Evolutionary conservation across 2,797 vertebrate genomes (phyloP).

Genomic region (Pogonophryne albipinna): DNA sequence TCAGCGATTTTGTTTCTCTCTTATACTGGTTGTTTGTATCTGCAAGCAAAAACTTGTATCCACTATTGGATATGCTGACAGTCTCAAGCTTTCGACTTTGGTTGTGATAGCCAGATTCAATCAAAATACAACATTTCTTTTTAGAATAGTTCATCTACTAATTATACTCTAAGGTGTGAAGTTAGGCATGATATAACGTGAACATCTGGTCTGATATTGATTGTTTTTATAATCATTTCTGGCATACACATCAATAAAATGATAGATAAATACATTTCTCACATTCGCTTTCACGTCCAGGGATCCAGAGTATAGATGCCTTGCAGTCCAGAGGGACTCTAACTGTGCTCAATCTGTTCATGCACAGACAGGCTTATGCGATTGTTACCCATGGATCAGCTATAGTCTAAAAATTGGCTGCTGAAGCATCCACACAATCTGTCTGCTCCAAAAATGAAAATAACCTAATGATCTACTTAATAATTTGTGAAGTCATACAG

Average conservation of each 20-base stretch:
- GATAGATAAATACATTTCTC: conserved; percentile 24
- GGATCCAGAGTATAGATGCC: conserved; percentile 14
- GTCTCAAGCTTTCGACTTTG: conserved; percentile 4
- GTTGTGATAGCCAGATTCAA: not conserved
- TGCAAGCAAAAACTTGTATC: not conserved
- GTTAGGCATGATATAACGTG: not conserved
- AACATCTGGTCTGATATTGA: conserved; percentile 1
- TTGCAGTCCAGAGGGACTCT: conserved; percentile 11
- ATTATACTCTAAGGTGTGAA: not conserved
- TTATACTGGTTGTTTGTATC: not conserved
- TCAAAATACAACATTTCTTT: not conserved
- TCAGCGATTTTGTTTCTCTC: not conserved
- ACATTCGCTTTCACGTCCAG: conserved; percentile 12
- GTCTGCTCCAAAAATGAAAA: conserved; percentile 47
- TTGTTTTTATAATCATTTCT: conserved; percentile 1
- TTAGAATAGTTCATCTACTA: not conserved
- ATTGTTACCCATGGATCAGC: conserved; percentile 44
- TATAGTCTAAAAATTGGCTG: conserved; percentile 49
- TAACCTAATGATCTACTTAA: conserved; percentile 46
- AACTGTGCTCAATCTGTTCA: conserved; percentile 32
- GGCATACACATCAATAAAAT: not conserved
- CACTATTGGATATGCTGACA: not conserved
- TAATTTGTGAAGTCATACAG: conserved; percentile 47
- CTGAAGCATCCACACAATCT: conserved; percentile 48
- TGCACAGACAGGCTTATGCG: conserved; percentile 33